phyloP scores from a whole-genome alignment of 2,888 invertebrate genomes.

The Horisme vitalbata region DNA sequence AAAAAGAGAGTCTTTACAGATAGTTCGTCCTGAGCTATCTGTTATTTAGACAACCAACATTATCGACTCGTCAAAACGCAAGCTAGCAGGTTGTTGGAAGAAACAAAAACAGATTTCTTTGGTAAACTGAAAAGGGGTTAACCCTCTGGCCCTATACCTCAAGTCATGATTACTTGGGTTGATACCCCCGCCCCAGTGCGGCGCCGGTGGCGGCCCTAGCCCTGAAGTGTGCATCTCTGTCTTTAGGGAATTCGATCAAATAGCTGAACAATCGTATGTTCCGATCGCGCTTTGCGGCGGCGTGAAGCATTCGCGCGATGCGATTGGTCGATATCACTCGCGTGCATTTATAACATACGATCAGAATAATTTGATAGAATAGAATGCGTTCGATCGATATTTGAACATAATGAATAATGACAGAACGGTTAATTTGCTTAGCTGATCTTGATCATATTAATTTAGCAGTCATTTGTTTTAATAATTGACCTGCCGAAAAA shows the following conservation, averaged over 20 bases:
- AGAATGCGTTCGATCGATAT: conserved; percentile 24
- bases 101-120: too few species aligned
- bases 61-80: too few species aligned
- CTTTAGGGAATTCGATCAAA: conserved; percentile 50
- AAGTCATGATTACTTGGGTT: background rate
- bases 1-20: too few species aligned
- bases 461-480: too few species aligned
- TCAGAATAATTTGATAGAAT: conserved; percentile 36
- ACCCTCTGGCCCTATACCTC: too few species aligned
- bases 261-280: conserved; percentile 36
- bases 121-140: too few species aligned
- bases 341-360: conserved; percentile 55
- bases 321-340: conserved; percentile 37
- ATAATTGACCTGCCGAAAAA: too few species aligned
- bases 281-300: conserved; percentile 53
- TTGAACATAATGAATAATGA: conserved; percentile 10
- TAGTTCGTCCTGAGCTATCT: too few species aligned
- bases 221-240: conserved; percentile 29
- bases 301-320: conserved; percentile 48
- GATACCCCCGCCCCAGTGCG: background rate
- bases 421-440: conserved; percentile 6
- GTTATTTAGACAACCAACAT: too few species aligned
- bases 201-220: too few species aligned
- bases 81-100: too few species aligned
- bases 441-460: too few species aligned